Conservation (phyloP, 2,888 invertebrate species). For the Adela reaumurella region DNA sequence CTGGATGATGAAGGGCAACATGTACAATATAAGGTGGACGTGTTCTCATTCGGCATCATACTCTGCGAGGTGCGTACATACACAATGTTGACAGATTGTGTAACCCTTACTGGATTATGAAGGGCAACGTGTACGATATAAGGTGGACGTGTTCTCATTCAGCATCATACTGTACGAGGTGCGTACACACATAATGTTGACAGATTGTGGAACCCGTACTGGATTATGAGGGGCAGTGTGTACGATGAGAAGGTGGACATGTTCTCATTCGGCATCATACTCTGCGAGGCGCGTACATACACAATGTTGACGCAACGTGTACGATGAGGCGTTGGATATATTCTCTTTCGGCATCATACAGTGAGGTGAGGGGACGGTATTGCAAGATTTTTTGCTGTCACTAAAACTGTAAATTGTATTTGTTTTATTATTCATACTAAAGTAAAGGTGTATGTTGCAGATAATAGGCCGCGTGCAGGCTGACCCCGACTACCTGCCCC, state of each 20-base stretch:
- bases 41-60: conserved; percentile 94
- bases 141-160: conserved; percentile 94
- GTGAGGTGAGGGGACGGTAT: no score
- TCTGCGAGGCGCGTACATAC: conserved; percentile 97
- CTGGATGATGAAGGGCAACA: conserved; percentile 98
- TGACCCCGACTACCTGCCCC: conserved; percentile 90
- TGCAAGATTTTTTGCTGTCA: no score
- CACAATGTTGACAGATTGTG: conserved; percentile 74
- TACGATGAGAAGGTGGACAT: conserved; percentile 97
- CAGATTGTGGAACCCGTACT: conserved; percentile 93
- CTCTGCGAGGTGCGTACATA: conserved; percentile 95
- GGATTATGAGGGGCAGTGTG: conserved; percentile 97
- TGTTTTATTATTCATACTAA: no score
- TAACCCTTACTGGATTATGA: conserved; percentile 99
- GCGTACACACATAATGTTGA: no score
- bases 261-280: conserved; percentile 91
- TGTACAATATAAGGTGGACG: conserved; percentile 94
- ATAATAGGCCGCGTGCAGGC: conserved; percentile 93
- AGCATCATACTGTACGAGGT: conserved; percentile 95
- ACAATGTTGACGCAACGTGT: conserved; percentile 70
- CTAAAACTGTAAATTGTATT: no score
- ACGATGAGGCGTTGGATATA: conserved; percentile 93
- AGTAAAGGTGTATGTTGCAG: conserved; percentile 29
- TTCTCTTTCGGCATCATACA: conserved; percentile 94
- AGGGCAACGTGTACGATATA: conserved; percentile 91